phyloP scores from a whole-genome alignment of 2,888 invertebrate species.

The Meiosimyza platycephala region DNA sequence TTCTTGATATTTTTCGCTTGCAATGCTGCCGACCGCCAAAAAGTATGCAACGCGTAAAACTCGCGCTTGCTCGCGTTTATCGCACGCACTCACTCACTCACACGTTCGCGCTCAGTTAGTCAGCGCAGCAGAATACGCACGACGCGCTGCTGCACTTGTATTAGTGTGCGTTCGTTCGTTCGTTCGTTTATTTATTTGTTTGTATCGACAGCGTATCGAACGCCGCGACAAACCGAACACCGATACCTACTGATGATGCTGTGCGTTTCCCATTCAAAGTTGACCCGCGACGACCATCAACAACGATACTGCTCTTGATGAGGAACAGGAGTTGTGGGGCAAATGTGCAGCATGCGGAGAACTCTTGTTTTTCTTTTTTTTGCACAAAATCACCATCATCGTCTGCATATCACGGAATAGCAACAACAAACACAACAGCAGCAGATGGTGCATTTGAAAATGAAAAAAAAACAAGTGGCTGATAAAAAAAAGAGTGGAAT shows the following conservation, averaged over 20 bases:
- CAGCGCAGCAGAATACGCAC: neutral
- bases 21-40: slow-evolving; percentile 50
- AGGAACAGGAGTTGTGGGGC: neutral
- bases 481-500: neutral
- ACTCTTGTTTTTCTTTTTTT: neutral
- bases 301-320: neutral
- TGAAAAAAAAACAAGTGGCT: neutral
- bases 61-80: slow-evolving; percentile 21
- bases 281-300: no score
- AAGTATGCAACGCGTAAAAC: slow-evolving; percentile 50
- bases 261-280: no score
- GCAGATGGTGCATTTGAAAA: neutral
- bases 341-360: neutral
- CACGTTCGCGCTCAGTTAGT: slow-evolving; percentile 12
- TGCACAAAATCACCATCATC: neutral
- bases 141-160: neutral
- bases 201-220: slow-evolving; percentile 30
- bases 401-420: neutral
- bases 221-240: neutral
- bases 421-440: neutral
- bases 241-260: no score
- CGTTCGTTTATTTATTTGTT: slow-evolving; percentile 12
- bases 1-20: slow-evolving; percentile 25
- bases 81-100: slow-evolving; percentile 27
- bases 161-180: slow-evolving; percentile 19